Evolutionary conservation across 2,113 vertebrate species (phyloP).

Genomic region (Scalopus aquaticus): DNA sequence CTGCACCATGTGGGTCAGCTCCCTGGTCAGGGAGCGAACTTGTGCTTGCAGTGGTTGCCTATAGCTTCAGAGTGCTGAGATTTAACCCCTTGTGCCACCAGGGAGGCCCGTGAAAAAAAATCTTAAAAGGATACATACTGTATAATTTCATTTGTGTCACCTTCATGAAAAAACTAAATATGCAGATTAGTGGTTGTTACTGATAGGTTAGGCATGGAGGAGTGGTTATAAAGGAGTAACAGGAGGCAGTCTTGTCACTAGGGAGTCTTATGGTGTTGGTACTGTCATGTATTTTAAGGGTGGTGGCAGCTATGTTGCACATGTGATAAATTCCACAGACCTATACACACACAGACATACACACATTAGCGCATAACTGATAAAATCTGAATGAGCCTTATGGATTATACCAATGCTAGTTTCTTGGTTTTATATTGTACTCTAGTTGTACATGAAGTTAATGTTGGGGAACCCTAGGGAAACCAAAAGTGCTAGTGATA

Average conservation of each 20-base stretch:
- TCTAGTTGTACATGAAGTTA: neutral
- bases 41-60: too few species aligned
- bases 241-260: neutral
- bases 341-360: neutral
- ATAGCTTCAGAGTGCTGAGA: too few species aligned
- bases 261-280: neutral
- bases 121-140: neutral
- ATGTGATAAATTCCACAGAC: neutral
- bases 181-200: neutral
- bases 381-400: slow-evolving; percentile 12
- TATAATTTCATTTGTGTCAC: slow-evolving; percentile 4
- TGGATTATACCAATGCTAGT: neutral
- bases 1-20: too few species aligned
- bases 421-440: neutral
- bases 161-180: slow-evolving; percentile 7
- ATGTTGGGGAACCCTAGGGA: neutral
- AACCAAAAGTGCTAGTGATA: neutral
- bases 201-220: neutral
- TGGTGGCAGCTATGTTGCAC: neutral
- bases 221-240: neutral
- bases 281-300: neutral
- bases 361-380: neutral
- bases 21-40: too few species aligned
- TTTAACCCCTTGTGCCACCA: too few species aligned
- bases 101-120: neutral